Evolutionary conservation across 2,113 vertebrate species (phyloP).

Genomic region (Amazona guildingii): DNA sequence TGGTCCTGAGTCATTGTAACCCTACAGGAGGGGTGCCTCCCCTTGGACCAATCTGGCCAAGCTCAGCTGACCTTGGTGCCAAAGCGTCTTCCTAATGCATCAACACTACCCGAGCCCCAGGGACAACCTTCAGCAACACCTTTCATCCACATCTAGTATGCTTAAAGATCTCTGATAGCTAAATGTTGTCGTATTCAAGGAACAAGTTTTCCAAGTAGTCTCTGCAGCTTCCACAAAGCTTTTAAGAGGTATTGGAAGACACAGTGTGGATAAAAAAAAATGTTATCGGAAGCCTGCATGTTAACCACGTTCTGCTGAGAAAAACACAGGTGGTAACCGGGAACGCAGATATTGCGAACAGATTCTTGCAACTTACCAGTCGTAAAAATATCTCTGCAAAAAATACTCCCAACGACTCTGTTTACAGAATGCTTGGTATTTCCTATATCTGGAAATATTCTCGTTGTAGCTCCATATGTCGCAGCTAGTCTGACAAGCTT

Average conservation of each 20-base stretch:
- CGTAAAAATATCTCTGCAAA: slow-evolving; percentile 56
- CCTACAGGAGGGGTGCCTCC: background rate
- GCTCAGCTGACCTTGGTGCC: background rate
- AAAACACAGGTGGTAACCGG: slow-evolving; percentile 36
- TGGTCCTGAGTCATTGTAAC: rapidly evolving
- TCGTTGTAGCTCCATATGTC: slow-evolving; percentile 56
- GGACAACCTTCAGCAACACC: rapidly evolving
- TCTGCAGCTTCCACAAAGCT: background rate
- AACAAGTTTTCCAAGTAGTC: background rate
- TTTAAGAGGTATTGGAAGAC: slow-evolving; percentile 4
- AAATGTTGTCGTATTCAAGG: background rate
- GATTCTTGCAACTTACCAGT: slow-evolving; percentile 54
- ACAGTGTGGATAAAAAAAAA: background rate
- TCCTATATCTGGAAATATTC: slow-evolving; percentile 64
- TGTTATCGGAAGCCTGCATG: background rate
- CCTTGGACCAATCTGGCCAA: background rate
- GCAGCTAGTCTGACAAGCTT: slow-evolving; percentile 61
- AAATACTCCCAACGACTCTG: slow-evolving; percentile 38
- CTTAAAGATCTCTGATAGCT: background rate
- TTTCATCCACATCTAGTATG: rapidly evolving
- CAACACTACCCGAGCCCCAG: too few species aligned
- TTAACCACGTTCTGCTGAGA: slow-evolving; percentile 19
- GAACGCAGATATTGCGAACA: slow-evolving; percentile 35
- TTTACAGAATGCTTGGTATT: slow-evolving; percentile 69
- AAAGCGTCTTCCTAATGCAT: background rate